Base-by-base conservation (phyloP, 2,888 invertebrate genomes). In the Melanotus villosus region DNA sequence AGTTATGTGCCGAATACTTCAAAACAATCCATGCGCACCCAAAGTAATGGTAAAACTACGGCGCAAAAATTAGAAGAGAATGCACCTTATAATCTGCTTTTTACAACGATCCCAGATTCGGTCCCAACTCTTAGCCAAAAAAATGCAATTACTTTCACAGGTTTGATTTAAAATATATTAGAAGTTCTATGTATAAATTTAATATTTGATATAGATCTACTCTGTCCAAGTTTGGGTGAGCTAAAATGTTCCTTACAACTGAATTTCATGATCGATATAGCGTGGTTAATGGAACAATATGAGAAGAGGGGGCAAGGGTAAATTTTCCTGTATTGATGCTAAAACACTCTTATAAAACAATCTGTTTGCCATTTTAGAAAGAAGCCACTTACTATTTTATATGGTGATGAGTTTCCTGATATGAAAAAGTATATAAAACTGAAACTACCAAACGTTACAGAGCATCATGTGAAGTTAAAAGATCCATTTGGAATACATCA, bases 251-350 rank as follows among this genome's bases (percentile, higher is more conserved):
- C 92, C 0, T 84, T 94, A n/a, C 95, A 98, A 85, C 92, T 98
- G 21, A 98, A 96, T 84, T 98, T 95, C 79, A 95, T 97, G 93
- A 92, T 97, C 36, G 96, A 98, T 77, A 87, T 95, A 7, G 92
- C 92, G 0, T 98, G 97, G 96, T 83, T 98, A 0, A 86, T 96
- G 64, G 91, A 94, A 0, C 95, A 97, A 77, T 97, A 97, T 78
- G 88, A 91, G 77, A 90, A 90, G 77, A 92, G 92, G 59, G 92
- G 92, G 59, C 90, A 92, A 78, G 87, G 89, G 90, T 90, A 59
- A 45, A 36, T 58, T 36, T 65, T 32, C 19, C 16, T 62, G 14
- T 57, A 47, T 66, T 60, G 18, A 43, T 47, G 7, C 19, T 23
- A 43, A 16, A 5, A 23, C 34, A 57, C n/a, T n/a, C n/a, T n/a